phyloP scores from a whole-genome alignment of 2,888 invertebrate species.

The Heliothis peltigera region DNA sequence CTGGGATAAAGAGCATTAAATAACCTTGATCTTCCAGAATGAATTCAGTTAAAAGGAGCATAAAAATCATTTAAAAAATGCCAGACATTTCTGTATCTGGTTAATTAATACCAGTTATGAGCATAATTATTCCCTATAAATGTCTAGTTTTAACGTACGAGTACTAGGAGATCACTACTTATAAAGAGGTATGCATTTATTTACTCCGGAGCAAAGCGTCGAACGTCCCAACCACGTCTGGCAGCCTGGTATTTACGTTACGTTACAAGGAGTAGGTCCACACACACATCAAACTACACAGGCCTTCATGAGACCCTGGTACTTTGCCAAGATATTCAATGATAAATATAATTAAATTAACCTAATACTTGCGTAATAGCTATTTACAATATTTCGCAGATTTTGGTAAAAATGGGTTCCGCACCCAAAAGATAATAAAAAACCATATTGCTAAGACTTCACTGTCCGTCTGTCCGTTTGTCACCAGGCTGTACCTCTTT shows the following conservation, averaged over 20 bases:
- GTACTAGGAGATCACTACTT: neutral
- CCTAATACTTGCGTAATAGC: slow-evolving; percentile 19
- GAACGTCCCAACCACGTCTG: neutral
- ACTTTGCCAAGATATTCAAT: slow-evolving; percentile 31
- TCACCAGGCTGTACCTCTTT: no score
- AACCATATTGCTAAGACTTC: no score
- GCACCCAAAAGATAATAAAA: no score
- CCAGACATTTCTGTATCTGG: no score
- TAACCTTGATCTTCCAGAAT: neutral
- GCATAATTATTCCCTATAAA: no score
- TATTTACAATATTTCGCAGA: neutral
- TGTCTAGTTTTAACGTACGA: no score
- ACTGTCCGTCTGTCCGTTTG: no score
- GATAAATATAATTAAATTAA: slow-evolving; percentile 17
- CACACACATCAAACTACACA: neutral
- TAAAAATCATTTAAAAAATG: no score
- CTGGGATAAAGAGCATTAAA: no score
- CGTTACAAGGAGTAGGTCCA: neutral
- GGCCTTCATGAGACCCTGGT: slow-evolving; percentile 28
- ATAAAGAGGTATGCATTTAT: neutral
- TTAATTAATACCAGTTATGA: no score
- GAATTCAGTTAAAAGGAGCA: neutral
- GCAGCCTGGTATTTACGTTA: neutral
- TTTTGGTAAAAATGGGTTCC: neutral
- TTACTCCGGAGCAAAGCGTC: neutral